Evolutionary conservation across 2,113 vertebrate genomes (phyloP).

Genomic region (Malaclemys terrapin): DNA sequence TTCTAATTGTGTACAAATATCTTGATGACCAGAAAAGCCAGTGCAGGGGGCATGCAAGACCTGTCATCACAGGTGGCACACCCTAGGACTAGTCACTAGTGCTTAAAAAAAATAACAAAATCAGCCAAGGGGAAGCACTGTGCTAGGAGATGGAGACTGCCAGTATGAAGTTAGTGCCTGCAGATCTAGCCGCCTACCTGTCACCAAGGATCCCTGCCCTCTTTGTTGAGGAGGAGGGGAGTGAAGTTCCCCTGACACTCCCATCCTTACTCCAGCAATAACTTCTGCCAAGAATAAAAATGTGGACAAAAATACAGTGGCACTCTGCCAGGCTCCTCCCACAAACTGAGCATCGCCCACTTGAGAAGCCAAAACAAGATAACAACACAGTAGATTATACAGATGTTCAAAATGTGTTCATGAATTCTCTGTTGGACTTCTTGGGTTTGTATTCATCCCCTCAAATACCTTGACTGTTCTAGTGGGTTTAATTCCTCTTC

Average conservation of each 20-base stretch:
- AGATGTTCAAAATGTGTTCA: neutral
- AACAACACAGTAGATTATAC: neutral
- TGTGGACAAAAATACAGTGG: neutral
- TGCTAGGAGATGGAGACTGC: no score
- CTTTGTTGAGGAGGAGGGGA: neutral
- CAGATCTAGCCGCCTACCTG: neutral
- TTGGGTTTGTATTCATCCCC: neutral
- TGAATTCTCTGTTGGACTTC: neutral
- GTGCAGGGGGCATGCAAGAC: rapidly evolving
- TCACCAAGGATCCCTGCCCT: rapidly evolving
- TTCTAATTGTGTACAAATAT: rapidly evolving
- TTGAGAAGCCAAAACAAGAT: neutral
- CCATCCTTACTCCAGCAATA: neutral
- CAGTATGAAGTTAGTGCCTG: neutral
- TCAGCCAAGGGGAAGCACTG: neutral
- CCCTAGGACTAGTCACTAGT: rapidly evolving
- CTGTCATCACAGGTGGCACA: rapidly evolving
- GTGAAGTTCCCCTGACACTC: neutral
- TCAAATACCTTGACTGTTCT: neutral
- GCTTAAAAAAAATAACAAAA: neutral
- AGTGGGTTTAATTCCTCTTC: neutral
- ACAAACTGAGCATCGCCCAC: neutral
- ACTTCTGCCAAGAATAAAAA: neutral
- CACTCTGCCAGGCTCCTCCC: neutral
- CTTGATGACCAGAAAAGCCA: neutral